Evolutionary conservation across 2,797 vertebrate species (phyloP).

Genomic region (Oryzias sinensis): DNA sequence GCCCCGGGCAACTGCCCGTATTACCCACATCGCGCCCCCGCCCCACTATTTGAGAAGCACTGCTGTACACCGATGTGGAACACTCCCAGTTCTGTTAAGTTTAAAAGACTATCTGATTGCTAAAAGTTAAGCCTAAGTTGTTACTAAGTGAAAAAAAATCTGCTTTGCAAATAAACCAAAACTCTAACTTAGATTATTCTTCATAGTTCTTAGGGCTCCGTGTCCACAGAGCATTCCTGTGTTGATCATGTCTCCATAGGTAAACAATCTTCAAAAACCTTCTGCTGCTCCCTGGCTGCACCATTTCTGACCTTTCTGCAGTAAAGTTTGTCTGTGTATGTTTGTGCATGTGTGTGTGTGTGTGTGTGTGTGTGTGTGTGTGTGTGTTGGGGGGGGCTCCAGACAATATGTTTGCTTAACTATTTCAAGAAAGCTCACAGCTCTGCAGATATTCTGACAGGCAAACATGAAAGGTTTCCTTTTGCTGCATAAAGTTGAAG

Average conservation of each 20-base stretch:
- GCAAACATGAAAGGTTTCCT: slow-evolving; percentile 27
- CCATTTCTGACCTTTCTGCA: slow-evolving; percentile 25
- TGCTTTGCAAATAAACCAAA: no score
- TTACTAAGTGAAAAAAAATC: no score
- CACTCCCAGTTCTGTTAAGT: no score
- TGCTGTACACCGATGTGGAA: no score
- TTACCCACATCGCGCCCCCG: no score
- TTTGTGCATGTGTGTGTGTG: slow-evolving; percentile 32
- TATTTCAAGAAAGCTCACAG: slow-evolving; percentile 49
- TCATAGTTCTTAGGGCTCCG: slow-evolving; percentile 41
- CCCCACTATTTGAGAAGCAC: no score
- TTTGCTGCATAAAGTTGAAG: slow-evolving; percentile 14
- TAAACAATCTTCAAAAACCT: slow-evolving; percentile 49
- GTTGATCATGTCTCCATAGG: slow-evolving; percentile 48
- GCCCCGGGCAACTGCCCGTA: no score
- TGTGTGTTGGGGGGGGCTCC: slow-evolving; percentile 17
- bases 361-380: slow-evolving; percentile 16
- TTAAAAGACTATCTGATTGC: no score
- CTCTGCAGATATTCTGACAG: slow-evolving; percentile 31
- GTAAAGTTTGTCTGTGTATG: not conserved
- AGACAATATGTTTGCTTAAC: slow-evolving; percentile 15
- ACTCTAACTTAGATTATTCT: not conserved
- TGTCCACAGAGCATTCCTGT: slow-evolving; percentile 45
- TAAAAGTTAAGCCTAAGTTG: no score
- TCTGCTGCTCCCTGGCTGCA: slow-evolving; percentile 25